Percentiles rank a stretch among this genome's conserved stretches.
Evolutionary conservation across 2,113 vertebrate genomes (phyloP).

Genomic region (Pangasianodon hypophthalmus): DNA sequence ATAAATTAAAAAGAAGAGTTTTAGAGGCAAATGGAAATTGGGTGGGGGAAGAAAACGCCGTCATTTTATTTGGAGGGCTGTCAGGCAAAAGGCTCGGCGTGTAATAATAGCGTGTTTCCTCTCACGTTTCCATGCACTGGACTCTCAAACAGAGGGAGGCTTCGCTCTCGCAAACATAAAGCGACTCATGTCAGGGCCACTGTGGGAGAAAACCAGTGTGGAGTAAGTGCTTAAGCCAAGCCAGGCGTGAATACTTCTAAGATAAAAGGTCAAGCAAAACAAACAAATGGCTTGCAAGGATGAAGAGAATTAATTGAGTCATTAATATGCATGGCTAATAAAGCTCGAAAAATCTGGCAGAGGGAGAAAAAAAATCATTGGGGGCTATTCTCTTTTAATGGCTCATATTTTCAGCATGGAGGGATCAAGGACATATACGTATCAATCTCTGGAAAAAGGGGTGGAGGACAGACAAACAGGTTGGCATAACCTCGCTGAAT

Average conservation of each 20-base stretch:
- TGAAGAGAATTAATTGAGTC: slow-evolving; percentile 89
- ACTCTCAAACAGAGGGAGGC: slow-evolving; percentile 65
- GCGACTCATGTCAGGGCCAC: slow-evolving; percentile 66
- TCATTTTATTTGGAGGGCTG: slow-evolving; percentile 73
- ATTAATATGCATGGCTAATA: slow-evolving; percentile 87
- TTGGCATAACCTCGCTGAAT: slow-evolving; percentile 75
- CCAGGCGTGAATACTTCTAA: slow-evolving; percentile 80
- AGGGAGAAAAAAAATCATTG: slow-evolving; percentile 62
- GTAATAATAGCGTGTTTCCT: slow-evolving; percentile 75
- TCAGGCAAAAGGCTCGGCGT: slow-evolving; percentile 72
- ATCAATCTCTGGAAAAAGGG: slow-evolving; percentile 68
- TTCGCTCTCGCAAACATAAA: slow-evolving; percentile 65
- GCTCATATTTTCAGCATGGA: slow-evolving; percentile 80
- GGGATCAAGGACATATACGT: slow-evolving; percentile 71
- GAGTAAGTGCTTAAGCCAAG: slow-evolving; percentile 82
- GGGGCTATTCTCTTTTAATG: slow-evolving; percentile 76
- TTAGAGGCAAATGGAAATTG: slow-evolving; percentile 69
- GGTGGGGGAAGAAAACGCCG: slow-evolving; percentile 57
- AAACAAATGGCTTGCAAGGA: slow-evolving; percentile 85
- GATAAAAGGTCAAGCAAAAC: slow-evolving; percentile 86
- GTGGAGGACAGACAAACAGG: slow-evolving; percentile 66
- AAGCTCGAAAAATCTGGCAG: slow-evolving; percentile 76
- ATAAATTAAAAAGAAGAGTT: slow-evolving; percentile 73
- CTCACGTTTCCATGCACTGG: slow-evolving; percentile 71
- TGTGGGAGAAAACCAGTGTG: slow-evolving; percentile 73